Evolutionary conservation across 2,888 invertebrate species (phyloP), one percentile per base, ranked within the genome.

Genomic region (Lingula anatina): DNA sequence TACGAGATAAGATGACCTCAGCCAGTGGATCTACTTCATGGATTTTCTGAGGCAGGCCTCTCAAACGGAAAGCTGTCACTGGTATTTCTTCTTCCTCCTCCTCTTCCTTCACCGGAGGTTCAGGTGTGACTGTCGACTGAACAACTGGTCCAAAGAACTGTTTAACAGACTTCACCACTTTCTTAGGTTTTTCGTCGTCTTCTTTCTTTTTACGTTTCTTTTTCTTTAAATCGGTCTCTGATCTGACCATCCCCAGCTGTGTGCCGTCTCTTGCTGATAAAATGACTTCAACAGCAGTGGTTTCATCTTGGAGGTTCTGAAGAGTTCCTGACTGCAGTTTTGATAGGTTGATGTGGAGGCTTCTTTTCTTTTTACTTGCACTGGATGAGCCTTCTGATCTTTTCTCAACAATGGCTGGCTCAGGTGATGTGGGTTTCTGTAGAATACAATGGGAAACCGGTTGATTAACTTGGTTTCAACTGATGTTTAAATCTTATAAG

Each of bases 101-200:
- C 3, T 56, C 59, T 0, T 37, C 48, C 18, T 35, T 44, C 5
- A 53, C 49, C 5, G 44, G 51, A 26, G 51, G 52, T 5, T 62
- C 61, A 2, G 63, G 61, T 15, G 54, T 51, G 2, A 54, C 50
- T 5, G 51, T 38, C 2, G 57, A 50, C 12, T 62, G 55, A 1
- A 70, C 62, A 12, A 72, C 60, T 9, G 71, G 71, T 21, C 71
- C 71, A 53, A 73, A 73, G 48, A 71, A 72, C 44, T 71, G 70
- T 48, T 63, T 68, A 18, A 68, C 62, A 56, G 60, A 64, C 53
- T 64, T 68, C 23, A 68, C 55, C 35, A 40, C 60, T 44, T 47
- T 58, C 45, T 56, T 63, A 9, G 53, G 51, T 41, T 54, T 57
- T 15, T 41, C 41, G 31, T 7, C 15, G 35, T 21, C 43, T 44